Evolutionary conservation across 1,140 invertebrate genomes (phyloP), one percentile per base, ranked within the genome.

Genomic region (Archivesica marissinica): DNA sequence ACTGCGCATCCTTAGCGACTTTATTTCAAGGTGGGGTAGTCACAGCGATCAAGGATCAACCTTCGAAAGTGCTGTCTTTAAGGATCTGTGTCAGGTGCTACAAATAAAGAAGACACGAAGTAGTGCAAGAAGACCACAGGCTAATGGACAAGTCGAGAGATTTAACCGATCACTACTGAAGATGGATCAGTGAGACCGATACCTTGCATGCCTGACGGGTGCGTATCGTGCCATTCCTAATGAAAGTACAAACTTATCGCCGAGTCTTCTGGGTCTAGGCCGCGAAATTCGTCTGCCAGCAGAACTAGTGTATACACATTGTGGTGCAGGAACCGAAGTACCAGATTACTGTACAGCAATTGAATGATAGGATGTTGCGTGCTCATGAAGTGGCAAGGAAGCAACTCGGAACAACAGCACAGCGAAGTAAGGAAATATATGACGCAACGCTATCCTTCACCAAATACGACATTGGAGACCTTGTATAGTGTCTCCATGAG

Each of bases 161-260:
- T 86, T 90, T 44, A 92, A 91, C 64, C 44, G 87, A 17, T 91
- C 92, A 9, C 39, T 91, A 6, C 30, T 80, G 28, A 56, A 85
- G 9, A 85, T 85, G 79, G 61, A 44, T 7, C 68, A 88, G 20
- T 89, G 83, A 86, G 80, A 89, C 41, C 13, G 41, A 3, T 35
- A 72, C 47, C 75, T 87, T 0, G 61, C 35, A n/a, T 72, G 61
- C 13, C 28, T 88, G 9, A 50, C 50, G 15, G 33, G 35, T 0
- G 61, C 72, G 0, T 85, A 85, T n/a, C 4, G 76, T 17, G 11
- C 66, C 0, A 81, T 81, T 7, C 33, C 38, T n/a, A 38, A 88
- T 33, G 41, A 72, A 0, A 59, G 23, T 0, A 86, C 84, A 0
- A 75, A 75, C 9, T 61, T 76, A 9, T 75, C 78, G 0, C 77